phyloP scores from a whole-genome alignment of 2,113 vertebrate species.

The Anthoscopus minutus region DNA sequence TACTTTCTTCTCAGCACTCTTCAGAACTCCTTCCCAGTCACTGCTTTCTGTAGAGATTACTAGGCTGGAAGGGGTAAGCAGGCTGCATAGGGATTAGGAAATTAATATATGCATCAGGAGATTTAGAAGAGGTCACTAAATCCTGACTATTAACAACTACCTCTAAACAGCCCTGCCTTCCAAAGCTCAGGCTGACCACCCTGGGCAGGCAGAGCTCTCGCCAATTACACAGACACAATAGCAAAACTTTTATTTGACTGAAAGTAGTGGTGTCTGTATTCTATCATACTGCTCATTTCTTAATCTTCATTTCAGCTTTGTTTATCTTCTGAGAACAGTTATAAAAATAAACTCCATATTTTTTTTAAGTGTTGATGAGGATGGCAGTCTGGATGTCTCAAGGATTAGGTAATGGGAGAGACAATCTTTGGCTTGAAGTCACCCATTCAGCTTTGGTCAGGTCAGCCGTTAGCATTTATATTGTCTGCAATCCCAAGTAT shows the following conservation, averaged over 20 bases:
- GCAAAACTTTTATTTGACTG: neutral
- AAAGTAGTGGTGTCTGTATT: neutral
- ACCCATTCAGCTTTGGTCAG: neutral
- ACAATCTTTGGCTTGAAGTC: constrained; percentile 25
- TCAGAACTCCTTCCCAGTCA: neutral
- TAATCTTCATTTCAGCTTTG: neutral
- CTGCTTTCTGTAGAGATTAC: neutral
- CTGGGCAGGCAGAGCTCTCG: neutral
- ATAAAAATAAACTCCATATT: constrained; percentile 21
- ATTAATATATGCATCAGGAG: neutral
- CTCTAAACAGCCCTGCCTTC: neutral
- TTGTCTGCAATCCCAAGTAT: neutral
- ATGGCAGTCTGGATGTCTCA: constrained; percentile 29
- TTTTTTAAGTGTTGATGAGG: neutral
- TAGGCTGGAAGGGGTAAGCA: neutral
- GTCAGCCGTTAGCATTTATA: neutral
- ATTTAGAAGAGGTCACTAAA: neutral
- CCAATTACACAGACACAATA: neutral
- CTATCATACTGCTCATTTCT: neutral
- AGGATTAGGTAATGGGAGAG: constrained; percentile 49
- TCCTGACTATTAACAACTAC: neutral
- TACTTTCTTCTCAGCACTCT: neutral
- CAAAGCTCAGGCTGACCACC: fast-evolving
- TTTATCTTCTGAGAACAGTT: constrained; percentile 16
- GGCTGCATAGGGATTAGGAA: neutral